Percentiles rank a stretch among this genome's conserved stretches.
Conservation (phyloP, 2,797 vertebrate species). For the Prunella strophiata region DNA sequence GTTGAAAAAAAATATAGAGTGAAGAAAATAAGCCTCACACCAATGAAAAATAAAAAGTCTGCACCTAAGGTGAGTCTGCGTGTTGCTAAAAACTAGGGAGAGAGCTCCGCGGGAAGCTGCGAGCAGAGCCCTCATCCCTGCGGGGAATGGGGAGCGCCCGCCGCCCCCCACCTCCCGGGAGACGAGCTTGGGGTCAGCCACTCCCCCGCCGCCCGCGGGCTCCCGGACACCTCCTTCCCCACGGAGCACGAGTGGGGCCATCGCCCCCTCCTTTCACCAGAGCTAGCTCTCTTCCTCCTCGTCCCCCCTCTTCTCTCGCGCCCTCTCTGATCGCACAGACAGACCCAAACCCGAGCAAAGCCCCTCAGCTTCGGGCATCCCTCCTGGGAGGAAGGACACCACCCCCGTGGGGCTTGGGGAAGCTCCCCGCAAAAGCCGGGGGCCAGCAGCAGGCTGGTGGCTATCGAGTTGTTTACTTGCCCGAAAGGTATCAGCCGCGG, state of each 20-base stretch:
- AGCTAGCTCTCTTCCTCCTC: neutral
- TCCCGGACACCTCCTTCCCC: neutral
- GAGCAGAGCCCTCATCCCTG: neutral
- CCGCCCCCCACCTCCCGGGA: neutral
- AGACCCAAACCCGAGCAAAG: neutral
- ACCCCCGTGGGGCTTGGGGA: neutral
- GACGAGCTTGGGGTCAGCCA: neutral
- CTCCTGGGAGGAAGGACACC: neutral
- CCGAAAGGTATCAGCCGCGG: conserved; percentile 31
- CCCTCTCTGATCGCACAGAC: neutral
- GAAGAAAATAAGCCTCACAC: neutral
- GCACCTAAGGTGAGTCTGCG: neutral
- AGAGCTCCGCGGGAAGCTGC: neutral
- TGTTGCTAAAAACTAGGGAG: neutral
- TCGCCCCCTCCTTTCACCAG: neutral
- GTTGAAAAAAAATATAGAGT: neutral
- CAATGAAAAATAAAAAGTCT: neutral
- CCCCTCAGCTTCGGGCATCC: neutral
- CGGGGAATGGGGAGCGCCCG: neutral
- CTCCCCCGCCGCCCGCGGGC: neutral
- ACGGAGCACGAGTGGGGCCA: neutral
- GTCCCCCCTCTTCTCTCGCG: neutral
- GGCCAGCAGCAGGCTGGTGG: neutral
- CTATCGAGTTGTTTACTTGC: conserved; percentile 48
- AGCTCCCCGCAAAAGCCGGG: neutral